Conservation (phyloP, 1,140 invertebrate species). For the Drosophila carrolli region DNA sequence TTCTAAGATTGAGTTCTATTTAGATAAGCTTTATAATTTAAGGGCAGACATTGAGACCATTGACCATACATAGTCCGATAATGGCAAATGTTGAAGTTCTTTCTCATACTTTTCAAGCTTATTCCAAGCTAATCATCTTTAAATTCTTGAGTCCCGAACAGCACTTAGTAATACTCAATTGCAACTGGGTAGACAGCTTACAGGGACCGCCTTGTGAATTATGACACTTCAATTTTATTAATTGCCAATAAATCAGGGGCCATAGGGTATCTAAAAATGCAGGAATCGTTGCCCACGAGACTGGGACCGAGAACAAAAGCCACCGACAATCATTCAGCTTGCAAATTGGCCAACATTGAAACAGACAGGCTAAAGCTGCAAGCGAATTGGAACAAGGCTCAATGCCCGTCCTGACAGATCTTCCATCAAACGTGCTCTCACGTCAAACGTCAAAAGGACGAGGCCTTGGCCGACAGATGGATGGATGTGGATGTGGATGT, state of each 20-base stretch:
- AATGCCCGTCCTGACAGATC: slow-evolving; percentile 74
- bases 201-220: slow-evolving; percentile 52
- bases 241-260: slow-evolving; percentile 82
- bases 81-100: no score
- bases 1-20: no score
- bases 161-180: slow-evolving; percentile 10
- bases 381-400: slow-evolving; percentile 72
- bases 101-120: no score
- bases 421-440: slow-evolving; percentile 78
- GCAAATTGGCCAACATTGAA: slow-evolving; percentile 80
- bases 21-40: no score
- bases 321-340: slow-evolving; percentile 78
- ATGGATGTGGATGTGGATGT: slow-evolving; percentile 10
- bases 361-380: slow-evolving; percentile 72
- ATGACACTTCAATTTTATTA: slow-evolving; percentile 84
- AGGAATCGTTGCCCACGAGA: slow-evolving; percentile 43
- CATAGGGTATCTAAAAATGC: slow-evolving; percentile 59
- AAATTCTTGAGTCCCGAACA: background rate
- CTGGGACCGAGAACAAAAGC: slow-evolving; percentile 66
- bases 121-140: background rate
- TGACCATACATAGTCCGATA: no score
- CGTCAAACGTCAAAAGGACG: slow-evolving; percentile 77
- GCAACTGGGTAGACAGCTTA: slow-evolving; percentile 16
- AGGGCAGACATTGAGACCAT: no score
- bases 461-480: slow-evolving; percentile 58